Percentiles rank a stretch among this genome's conserved stretches.
Conservation (phyloP, 1,140 invertebrate genomes). For the Drosophila rhopaloa region DNA sequence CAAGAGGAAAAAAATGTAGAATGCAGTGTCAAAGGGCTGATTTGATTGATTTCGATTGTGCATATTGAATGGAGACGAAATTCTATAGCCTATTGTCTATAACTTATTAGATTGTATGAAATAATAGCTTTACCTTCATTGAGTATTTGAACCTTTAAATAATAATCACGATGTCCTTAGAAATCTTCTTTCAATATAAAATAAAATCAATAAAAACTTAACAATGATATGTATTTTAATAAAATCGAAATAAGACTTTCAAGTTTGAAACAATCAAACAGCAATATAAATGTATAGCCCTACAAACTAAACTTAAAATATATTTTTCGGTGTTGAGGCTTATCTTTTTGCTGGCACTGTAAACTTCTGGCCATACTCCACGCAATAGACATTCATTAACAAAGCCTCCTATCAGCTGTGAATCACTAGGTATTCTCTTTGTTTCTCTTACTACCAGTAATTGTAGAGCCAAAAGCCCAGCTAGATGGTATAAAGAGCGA, state of each 20-base stretch:
- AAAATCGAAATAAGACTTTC: too few species aligned
- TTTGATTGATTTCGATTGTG: slow-evolving; percentile 33
- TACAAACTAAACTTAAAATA: too few species aligned
- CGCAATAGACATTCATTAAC: slow-evolving; percentile 12
- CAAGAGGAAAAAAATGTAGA: slow-evolving; percentile 2
- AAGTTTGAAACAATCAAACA: too few species aligned
- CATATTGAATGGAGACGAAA: not conserved
- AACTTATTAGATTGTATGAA: too few species aligned
- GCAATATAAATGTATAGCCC: too few species aligned
- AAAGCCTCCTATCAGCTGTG: slow-evolving; percentile 21
- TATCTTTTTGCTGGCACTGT: slow-evolving; percentile 8
- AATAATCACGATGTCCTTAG: too few species aligned
- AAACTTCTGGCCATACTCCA: slow-evolving; percentile 4
- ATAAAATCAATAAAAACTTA: too few species aligned
- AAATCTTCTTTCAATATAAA: too few species aligned
- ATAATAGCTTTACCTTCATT: too few species aligned
- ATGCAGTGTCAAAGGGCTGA: slow-evolving; percentile 3
- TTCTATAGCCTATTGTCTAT: not conserved
- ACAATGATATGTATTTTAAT: too few species aligned
- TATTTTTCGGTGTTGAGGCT: too few species aligned
- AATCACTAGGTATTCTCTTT: slow-evolving; percentile 10
- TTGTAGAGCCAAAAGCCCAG: slow-evolving; percentile 1
- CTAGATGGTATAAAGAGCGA: slow-evolving; percentile 20
- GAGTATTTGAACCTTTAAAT: too few species aligned
- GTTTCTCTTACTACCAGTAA: slow-evolving; percentile 9